These are phyloP conservation scores for Emys orbicularis DNA, from an alignment of 2,797 vertebrate species.

Conservation along the genomic window DNA sequence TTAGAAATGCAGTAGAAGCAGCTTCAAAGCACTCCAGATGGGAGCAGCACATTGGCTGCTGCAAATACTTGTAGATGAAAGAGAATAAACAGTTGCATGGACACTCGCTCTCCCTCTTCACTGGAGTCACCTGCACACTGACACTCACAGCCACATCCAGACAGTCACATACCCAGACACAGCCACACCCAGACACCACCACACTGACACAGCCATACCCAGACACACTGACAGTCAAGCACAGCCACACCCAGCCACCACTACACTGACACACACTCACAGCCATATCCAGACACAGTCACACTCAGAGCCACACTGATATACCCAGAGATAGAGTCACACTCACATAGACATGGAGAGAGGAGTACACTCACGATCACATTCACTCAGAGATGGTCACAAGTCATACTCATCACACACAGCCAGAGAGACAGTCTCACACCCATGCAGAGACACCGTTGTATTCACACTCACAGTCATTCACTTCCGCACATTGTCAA, in stretches of 20 bases:
- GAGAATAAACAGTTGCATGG: not conserved
- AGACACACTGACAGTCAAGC: not conserved
- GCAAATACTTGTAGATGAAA: constrained; percentile 9
- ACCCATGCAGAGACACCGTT: not conserved
- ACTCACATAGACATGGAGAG: no score
- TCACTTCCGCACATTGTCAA: no score
- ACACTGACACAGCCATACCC: not conserved
- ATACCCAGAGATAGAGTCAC: no score
- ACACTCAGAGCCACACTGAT: no score
- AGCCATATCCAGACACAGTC: not conserved
- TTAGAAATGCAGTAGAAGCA: constrained; percentile 72
- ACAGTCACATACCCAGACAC: not conserved
- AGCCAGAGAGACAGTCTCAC: not conserved
- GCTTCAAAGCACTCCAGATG: constrained; percentile 56
- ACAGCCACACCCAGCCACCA: no score
- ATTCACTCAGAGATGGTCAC: no score
- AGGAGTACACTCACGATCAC: no score
- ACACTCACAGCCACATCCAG: not conserved
- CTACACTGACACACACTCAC: not conserved
- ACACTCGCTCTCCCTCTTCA: not conserved
- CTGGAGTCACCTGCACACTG: not conserved
- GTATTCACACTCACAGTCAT: not conserved
- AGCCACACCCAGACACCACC: no score
- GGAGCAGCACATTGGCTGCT: constrained; percentile 51
- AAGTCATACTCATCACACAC: not conserved